Evolutionary conservation across 2,888 invertebrate genomes (phyloP).

Genomic region (Cataglyphis rosenhaueri): DNA sequence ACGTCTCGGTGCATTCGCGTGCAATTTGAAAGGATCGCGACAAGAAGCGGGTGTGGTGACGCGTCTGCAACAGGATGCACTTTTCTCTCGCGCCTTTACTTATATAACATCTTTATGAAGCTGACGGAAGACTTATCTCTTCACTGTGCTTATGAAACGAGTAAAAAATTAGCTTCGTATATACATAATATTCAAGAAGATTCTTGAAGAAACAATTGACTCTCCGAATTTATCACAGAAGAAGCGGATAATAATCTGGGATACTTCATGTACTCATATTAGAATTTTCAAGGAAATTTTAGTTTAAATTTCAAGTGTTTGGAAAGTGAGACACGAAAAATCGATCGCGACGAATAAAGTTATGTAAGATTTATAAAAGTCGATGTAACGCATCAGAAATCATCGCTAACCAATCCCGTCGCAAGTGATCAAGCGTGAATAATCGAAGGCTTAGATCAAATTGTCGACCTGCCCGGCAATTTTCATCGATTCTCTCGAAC

Average conservation of each 20-base stretch:
- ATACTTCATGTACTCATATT: not conserved
- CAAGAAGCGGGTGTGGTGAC: constrained; percentile 35
- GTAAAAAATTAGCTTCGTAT: not conserved
- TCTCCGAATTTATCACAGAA: not conserved
- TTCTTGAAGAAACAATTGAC: not conserved
- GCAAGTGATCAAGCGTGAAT: constrained; percentile 70
- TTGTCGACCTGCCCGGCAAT: constrained; percentile 32
- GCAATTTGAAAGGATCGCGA: constrained; percentile 17
- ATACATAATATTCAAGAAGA: not conserved
- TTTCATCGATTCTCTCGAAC: constrained; percentile 35
- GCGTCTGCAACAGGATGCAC: constrained; percentile 59
- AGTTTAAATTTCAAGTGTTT: not conserved
- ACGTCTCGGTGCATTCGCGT: constrained; percentile 24
- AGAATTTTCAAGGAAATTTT: not conserved
- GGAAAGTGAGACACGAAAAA: constrained; percentile 18
- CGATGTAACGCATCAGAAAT: constrained; percentile 72
- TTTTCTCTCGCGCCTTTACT: constrained; percentile 37
- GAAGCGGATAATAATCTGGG: not conserved
- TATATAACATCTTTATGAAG: constrained; percentile 9
- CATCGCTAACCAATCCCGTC: constrained; percentile 66
- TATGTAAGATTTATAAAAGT: constrained; percentile 70
- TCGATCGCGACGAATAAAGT: constrained; percentile 44
- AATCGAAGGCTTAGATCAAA: constrained; percentile 52
- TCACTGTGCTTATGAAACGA: not conserved
- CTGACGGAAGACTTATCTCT: constrained; percentile 3